Conservation (phyloP, 2,113 vertebrate species). For the Ptyas mucosa region DNA sequence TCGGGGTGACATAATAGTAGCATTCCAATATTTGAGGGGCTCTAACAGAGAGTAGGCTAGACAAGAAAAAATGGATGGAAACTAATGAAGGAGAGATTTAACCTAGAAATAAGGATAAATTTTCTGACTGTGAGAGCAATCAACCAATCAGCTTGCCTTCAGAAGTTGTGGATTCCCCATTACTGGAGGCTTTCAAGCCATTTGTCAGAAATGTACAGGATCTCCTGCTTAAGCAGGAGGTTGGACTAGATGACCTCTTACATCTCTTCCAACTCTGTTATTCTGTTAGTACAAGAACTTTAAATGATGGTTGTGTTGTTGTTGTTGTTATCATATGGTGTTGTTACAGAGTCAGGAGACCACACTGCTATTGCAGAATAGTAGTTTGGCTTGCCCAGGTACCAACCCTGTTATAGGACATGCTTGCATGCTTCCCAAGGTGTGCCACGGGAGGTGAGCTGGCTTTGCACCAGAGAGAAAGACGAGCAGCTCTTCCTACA, state of each 20-base stretch:
- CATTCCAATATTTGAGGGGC: too few relatives aligned
- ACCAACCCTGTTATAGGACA: background rate
- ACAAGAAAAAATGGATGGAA: too few relatives aligned
- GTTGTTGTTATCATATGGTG: background rate
- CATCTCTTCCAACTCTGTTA: background rate
- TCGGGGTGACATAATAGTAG: too few relatives aligned
- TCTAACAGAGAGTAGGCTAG: too few relatives aligned
- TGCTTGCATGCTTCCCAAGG: background rate
- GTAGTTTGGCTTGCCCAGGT: background rate
- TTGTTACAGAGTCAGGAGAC: background rate
- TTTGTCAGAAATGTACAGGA: background rate
- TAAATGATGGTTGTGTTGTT: slow-evolving; percentile 5
- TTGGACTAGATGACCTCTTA: background rate
- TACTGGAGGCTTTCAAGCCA: too few relatives aligned
- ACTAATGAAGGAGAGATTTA: too few relatives aligned
- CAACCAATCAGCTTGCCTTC: too few relatives aligned
- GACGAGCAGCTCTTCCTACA: background rate
- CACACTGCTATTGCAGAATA: background rate
- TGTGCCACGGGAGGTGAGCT: background rate
- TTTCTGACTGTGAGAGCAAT: too few relatives aligned
- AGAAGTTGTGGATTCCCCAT: too few relatives aligned
- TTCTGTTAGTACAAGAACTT: background rate
- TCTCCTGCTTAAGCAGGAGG: background rate
- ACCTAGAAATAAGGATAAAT: too few relatives aligned
- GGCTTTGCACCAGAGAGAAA: background rate